Conservation (phyloP, 1,140 invertebrate species). For the Epicauta chinensis region DNA sequence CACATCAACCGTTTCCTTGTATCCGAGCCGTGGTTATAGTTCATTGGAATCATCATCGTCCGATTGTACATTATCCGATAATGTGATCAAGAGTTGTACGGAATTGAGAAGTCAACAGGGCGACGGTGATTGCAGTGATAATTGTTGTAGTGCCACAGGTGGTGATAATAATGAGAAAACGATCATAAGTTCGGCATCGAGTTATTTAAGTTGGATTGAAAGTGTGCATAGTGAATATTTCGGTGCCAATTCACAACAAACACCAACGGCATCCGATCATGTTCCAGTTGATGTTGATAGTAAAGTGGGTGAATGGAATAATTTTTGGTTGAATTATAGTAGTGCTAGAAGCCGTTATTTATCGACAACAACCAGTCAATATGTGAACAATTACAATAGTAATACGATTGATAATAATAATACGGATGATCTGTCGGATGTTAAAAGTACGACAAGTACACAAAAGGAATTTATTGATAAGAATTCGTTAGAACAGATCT, state of each 20-base stretch:
- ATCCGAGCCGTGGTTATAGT: constrained; percentile 21
- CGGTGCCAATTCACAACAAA: constrained; percentile 5
- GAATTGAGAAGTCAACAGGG: constrained; percentile 7
- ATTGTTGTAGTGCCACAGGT: background rate
- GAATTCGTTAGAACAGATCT: constrained; percentile 30
- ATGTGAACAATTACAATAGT: constrained; percentile 15
- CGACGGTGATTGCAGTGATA: background rate
- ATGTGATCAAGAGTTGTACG: constrained; percentile 21
- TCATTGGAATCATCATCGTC: constrained; percentile 31
- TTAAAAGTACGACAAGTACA: constrained; percentile 37
- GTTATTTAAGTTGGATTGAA: constrained; percentile 41
- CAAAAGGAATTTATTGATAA: constrained; percentile 34
- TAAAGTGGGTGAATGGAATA: constrained; percentile 43
- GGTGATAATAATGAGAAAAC: constrained; percentile 16
- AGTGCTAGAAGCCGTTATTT: constrained; percentile 34
- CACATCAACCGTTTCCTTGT: constrained; percentile 23
- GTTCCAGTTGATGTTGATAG: constrained; percentile 30
- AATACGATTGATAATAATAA: constrained; percentile 22
- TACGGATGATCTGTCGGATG: constrained; percentile 33
- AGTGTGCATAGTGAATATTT: constrained; percentile 37
- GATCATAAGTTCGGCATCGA: constrained; percentile 30
- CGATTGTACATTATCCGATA: constrained; percentile 31
- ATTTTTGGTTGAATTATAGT: constrained; percentile 42
- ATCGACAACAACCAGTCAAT: constrained; percentile 24
- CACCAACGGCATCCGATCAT: constrained; percentile 6